Base-by-base conservation (phyloP, 2,888 invertebrate genomes). In the Dolichopus griseipennis region DNA sequence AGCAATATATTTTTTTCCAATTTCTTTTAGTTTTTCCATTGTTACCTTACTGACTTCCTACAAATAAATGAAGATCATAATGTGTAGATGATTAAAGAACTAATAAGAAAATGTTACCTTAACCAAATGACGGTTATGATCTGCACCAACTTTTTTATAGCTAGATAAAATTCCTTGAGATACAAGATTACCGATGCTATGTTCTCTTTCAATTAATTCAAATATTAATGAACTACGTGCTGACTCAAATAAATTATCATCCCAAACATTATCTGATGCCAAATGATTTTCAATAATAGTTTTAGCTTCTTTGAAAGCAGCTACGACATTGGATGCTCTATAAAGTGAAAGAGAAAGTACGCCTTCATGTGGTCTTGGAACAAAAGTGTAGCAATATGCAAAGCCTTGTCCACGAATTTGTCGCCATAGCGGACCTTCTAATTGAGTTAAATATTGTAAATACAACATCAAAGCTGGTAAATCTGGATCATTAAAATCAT, bases 161-260 rank as follows among this genome's bases (percentile, higher is more conserved):
- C 90, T 90, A 66, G 88, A 87, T 67, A 88, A 78, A n/a, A 95
- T 82, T 0, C 93, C 90, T 74, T 90, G 85, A 52, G 81, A 78
- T 33, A 92, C 89, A 27, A 91, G 86, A 75, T 88, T 87, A 0
- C 90, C 88, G 15, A 93, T 87, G 68, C 89, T 91, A 76, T 90
- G 90, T 79, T 93, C 93, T 72, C 87, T 84, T 73, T 91, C 89
- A 70, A 95, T 91, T 66, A 92, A 87, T 76, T 93, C 91, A 80
- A 90, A 96, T 71, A 95, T 87, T n/a, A 93, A 84, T 20, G 93
- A 92, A 76, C 93, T 91, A 76, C 88, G 90, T 0, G 94, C 94
- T 0, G 93, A 90, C 74, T 90, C 91, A 74, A 94, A 86, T 69
- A 94, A 83, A 63, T 89, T 86, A 12, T 84, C 83, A 69, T 92